A percentile compares a stretch with the other conserved stretches of the same genome.
These are phyloP conservation scores for Melinaea menophilus DNA, from an alignment of 2,888 invertebrate genomes.

Conservation along the genomic window DNA sequence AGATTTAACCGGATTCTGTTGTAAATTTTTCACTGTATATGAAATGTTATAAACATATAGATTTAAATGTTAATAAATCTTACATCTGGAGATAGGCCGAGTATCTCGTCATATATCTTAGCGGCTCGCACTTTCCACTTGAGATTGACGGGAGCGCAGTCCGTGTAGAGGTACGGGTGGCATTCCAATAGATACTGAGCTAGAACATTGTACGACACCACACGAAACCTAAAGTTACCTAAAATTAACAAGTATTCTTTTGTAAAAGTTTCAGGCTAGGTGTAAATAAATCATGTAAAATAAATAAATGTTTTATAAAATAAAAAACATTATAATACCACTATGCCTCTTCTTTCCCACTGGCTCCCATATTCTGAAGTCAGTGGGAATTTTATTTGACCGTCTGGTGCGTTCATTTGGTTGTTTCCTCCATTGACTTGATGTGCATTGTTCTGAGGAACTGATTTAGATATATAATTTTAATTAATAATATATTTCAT, in stretches of 20 bases:
- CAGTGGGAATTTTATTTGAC: constrained; percentile 39
- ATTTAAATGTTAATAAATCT: constrained; percentile 31
- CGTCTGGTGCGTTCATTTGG: constrained; percentile 24
- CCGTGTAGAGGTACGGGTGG: constrained; percentile 84
- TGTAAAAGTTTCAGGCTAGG: no score
- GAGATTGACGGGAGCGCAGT: constrained; percentile 77
- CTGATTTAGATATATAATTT: constrained; percentile 13
- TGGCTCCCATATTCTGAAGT: constrained; percentile 60
- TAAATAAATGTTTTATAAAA: neutral
- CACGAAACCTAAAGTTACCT: constrained; percentile 77
- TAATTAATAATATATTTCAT: neutral
- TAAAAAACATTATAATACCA: constrained; percentile 36
- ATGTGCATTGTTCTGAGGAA: constrained; percentile 19
- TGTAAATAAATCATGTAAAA: neutral
- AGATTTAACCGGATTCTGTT: no score
- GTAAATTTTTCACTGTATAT: no score
- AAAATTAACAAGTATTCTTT: constrained; percentile 28
- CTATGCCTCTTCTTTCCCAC: constrained; percentile 38
- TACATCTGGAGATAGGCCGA: constrained; percentile 69
- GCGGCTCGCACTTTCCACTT: constrained; percentile 83
- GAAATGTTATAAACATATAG: neutral
- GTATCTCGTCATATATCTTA: constrained; percentile 69
- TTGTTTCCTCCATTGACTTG: constrained; percentile 21
- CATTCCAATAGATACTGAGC: constrained; percentile 88
- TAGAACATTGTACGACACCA: constrained; percentile 93